phyloP scores from a whole-genome alignment of 92 coral and sea anemone species.

The Diadumene lineata region DNA sequence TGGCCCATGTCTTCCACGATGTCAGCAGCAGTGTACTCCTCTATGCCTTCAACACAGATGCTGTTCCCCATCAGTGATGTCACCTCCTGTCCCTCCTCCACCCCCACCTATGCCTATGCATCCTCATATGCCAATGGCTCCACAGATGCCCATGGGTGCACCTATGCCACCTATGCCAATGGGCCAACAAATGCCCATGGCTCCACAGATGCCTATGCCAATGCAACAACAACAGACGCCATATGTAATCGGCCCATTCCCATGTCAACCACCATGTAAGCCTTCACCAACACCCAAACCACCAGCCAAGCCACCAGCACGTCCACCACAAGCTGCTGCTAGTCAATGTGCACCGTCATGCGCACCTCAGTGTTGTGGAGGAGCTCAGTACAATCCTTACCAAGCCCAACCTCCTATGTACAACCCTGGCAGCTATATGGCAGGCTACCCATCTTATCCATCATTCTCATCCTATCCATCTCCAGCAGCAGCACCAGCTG shows the following conservation, averaged over 20 bases:
- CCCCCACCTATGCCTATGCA: constrained; percentile 59
- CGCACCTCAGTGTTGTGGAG: constrained; percentile 77
- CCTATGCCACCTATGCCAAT: neutral
- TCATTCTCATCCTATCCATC: constrained; percentile 4
- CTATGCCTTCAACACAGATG: constrained; percentile 80
- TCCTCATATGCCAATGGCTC: constrained; percentile 31
- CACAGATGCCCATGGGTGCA: constrained; percentile 7
- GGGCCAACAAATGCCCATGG: constrained; percentile 3
- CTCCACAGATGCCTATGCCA: constrained; percentile 47
- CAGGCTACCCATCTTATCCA: constrained; percentile 11
- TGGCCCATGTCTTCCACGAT: constrained; percentile 63
- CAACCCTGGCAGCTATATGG: constrained; percentile 4
- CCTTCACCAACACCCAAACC: constrained; percentile 64
- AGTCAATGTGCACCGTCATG: constrained; percentile 59
- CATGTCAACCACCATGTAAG: constrained; percentile 72
- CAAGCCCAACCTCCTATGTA: constrained; percentile 19
- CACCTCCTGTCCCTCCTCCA: constrained; percentile 56
- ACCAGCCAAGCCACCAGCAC: constrained; percentile 36
- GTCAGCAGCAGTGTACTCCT: constrained; percentile 73
- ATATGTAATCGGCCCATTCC: constrained; percentile 36
- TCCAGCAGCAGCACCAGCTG: constrained; percentile 20
- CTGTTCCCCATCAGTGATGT: constrained; percentile 66
- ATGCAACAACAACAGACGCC: constrained; percentile 35
- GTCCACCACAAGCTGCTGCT: constrained; percentile 38
- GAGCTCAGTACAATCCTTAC: constrained; percentile 44